Base-by-base conservation (phyloP, 2,113 vertebrate species). In the Pelecanoides urinatrix region DNA sequence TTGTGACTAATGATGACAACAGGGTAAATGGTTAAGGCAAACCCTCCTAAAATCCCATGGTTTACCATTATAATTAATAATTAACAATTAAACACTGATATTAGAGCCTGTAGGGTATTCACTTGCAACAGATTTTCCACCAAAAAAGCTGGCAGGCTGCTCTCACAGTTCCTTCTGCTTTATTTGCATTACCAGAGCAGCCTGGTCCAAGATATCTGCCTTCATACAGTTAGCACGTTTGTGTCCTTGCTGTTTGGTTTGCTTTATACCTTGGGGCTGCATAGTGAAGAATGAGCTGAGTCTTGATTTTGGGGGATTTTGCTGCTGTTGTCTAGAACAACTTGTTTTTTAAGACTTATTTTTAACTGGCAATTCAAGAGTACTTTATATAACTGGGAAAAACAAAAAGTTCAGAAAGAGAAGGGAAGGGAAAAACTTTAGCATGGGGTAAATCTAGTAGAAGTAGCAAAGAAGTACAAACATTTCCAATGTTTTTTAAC, bases 381-480 rank as follows among this genome's bases (percentile, higher is more conserved):
- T 27, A 67, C 15, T 86, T 92, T 91, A 59, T 72, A 13, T 36
- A 78, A 75, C 27, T 45, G 27, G 9, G 61, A 34, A 81, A 86
- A 89, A 11, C 11, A 66, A 75, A 82, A 74, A 34, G 23, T 59
- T 73, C 40, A 81, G 26, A 73, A 47, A 75, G n/a, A 90, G 7
- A 11, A 88, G 34, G 18, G 27, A 92, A 86, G 40, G 40, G 11
- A 84, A 42, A 78, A 85, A 68, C 12, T 75, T 63, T 63, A 55
- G 15, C 36, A 34, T 19, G 32, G 17, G 38, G 9, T 63, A 90
- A 78, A 81, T 85, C 75, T 3, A 78, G 50, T n/a, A 87, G 66
- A 63, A 72, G 23, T 72, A 92, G 58, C 55, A 96, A 95, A 95
- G 55, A 93, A 94, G 71, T 86, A 90, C 82, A 95, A 76, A 96